phyloP scores from a whole-genome alignment of 2,113 vertebrate species.

The Orycteropus afer region DNA sequence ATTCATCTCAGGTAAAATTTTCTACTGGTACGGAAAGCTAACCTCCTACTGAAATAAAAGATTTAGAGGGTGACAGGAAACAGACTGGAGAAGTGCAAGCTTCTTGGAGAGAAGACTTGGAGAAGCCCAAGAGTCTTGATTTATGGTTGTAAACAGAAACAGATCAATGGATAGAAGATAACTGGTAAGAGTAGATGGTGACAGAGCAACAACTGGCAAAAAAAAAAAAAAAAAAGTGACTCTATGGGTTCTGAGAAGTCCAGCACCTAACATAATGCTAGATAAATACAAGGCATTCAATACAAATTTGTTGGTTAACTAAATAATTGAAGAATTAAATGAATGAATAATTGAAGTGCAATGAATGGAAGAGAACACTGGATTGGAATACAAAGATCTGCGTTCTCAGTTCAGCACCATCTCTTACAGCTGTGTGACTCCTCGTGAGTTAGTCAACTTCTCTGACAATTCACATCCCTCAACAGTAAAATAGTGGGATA shows the following conservation, averaged over 20 bases:
- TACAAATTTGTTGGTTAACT: background rate
- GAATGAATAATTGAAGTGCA: background rate
- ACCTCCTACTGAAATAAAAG: background rate
- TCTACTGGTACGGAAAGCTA: background rate
- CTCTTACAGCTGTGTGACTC: background rate
- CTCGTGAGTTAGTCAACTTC: background rate
- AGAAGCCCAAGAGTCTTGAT: background rate
- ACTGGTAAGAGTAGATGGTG: background rate
- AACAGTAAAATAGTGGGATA: background rate
- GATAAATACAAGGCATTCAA: background rate
- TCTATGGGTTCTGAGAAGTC: background rate
- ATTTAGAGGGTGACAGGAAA: conserved; percentile 4
- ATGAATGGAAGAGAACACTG: background rate
- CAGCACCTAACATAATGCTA: background rate
- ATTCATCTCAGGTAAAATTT: background rate
- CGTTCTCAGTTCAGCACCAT: background rate
- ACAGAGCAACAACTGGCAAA: background rate
- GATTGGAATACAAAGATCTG: background rate
- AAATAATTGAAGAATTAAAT: background rate
- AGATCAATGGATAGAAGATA: background rate
- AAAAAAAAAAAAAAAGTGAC: too few species aligned
- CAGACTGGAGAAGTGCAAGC: background rate
- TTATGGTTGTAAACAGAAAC: background rate
- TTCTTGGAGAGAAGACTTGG: too few species aligned
- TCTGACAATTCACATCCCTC: background rate